Percentiles rank a stretch among this genome's conserved stretches.
Conservation (phyloP, 2,113 vertebrate genomes). For the Dolichotis patagonum region DNA sequence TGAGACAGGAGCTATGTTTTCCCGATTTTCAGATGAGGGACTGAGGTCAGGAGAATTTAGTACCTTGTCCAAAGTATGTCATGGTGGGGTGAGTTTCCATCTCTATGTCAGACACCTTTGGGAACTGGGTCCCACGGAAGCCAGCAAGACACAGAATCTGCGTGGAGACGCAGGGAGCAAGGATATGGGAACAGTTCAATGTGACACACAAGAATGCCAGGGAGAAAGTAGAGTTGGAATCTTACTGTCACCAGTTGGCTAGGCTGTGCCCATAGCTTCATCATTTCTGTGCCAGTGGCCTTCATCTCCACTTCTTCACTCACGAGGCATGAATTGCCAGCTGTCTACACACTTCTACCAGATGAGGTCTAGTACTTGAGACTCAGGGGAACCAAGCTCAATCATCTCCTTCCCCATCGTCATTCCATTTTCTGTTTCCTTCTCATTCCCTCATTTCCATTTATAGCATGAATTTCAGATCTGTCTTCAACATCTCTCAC, state of each 20-base stretch:
- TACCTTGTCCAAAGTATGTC: neutral
- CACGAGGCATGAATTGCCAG: neutral
- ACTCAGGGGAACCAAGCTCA: neutral
- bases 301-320: neutral
- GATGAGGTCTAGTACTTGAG: neutral
- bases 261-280: neutral
- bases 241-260: neutral
- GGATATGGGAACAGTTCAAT: neutral
- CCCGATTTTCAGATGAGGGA: neutral
- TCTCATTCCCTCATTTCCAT: neutral
- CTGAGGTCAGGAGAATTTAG: neutral
- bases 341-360: neutral
- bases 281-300: neutral
- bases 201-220: neutral
- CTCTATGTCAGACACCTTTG: neutral
- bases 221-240: neutral
- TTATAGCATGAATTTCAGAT: neutral
- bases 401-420: fast-evolving
- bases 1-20: neutral
- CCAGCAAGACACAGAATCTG: neutral
- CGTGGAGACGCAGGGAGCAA: neutral
- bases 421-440: neutral
- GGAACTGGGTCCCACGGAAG: neutral
- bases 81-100: neutral
- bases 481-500: neutral